Percentiles rank a stretch among this genome's conserved stretches.
Conservation (phyloP, 2,113 vertebrate genomes). For the Sinosuthora webbiana region DNA sequence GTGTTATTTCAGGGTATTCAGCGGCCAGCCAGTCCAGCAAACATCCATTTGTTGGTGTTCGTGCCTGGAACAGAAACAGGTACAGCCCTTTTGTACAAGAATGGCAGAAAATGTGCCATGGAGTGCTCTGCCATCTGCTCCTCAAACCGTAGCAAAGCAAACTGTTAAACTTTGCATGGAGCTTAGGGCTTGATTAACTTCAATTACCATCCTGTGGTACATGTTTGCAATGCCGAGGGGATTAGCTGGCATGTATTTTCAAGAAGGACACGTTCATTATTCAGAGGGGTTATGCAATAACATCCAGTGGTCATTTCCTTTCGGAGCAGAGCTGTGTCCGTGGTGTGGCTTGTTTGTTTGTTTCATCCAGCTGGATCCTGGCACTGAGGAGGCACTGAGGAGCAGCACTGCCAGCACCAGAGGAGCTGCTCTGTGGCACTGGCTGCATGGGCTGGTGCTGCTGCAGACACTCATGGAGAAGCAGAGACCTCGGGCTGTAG, state of each 20-base stretch:
- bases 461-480: background rate
- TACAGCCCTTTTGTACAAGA: background rate
- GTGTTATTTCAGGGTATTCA: background rate
- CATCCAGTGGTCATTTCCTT: constrained; percentile 48
- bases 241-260: constrained; percentile 38
- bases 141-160: background rate
- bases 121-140: background rate
- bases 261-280: constrained; percentile 18
- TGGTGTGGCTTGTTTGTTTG: background rate
- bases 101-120: background rate
- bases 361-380: background rate
- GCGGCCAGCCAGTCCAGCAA: background rate
- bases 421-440: background rate
- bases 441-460: background rate
- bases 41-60: background rate
- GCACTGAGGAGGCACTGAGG: background rate
- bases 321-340: background rate
- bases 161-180: background rate
- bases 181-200: background rate
- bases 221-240: background rate
- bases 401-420: background rate
- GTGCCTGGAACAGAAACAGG: background rate
- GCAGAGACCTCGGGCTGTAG: background rate
- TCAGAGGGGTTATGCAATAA: constrained; percentile 15
- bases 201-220: constrained; percentile 22